These are phyloP conservation scores for Terebella lapidaria DNA, from an alignment of 2,888 invertebrate genomes.

Conservation along the genomic window DNA sequence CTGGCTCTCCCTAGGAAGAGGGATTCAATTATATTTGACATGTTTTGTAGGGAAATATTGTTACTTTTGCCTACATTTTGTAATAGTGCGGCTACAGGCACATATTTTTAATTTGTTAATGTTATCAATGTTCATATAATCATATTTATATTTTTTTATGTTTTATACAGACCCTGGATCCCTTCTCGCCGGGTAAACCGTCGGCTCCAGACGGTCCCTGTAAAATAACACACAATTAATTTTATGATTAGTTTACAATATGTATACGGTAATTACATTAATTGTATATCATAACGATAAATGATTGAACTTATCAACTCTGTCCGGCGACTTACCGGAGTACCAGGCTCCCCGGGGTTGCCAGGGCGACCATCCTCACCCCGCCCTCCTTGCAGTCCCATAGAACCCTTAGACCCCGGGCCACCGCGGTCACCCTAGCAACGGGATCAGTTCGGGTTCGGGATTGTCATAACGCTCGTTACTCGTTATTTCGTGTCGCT, in stretches of 20 bases:
- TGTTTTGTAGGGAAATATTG: too few relatives aligned
- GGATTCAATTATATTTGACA: too few relatives aligned
- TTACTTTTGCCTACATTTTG: too few relatives aligned
- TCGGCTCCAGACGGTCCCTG: not conserved
- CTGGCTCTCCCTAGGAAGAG: conserved; percentile 19
- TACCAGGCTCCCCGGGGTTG: conserved; percentile 20
- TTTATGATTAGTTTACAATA: not conserved
- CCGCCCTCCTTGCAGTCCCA: conserved; percentile 16
- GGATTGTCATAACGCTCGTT: too few relatives aligned
- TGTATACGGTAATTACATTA: not conserved
- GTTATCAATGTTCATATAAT: too few relatives aligned
- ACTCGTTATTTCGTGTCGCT: too few relatives aligned
- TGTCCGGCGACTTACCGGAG: conserved; percentile 14
- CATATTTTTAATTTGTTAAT: too few relatives aligned
- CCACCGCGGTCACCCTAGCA: conserved; percentile 20
- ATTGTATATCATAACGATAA: not conserved
- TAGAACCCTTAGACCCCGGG: conserved; percentile 19
- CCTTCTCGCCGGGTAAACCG: conserved; percentile 3
- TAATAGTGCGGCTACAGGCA: too few relatives aligned
- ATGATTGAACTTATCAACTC: not conserved
- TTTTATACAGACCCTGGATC: not conserved
- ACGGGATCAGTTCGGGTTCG: too few relatives aligned
- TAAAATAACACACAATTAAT: not conserved
- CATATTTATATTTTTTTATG: too few relatives aligned
- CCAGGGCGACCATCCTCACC: conserved; percentile 23